Conservation (phyloP, 2,888 invertebrate genomes). For the Molanna angustata region DNA sequence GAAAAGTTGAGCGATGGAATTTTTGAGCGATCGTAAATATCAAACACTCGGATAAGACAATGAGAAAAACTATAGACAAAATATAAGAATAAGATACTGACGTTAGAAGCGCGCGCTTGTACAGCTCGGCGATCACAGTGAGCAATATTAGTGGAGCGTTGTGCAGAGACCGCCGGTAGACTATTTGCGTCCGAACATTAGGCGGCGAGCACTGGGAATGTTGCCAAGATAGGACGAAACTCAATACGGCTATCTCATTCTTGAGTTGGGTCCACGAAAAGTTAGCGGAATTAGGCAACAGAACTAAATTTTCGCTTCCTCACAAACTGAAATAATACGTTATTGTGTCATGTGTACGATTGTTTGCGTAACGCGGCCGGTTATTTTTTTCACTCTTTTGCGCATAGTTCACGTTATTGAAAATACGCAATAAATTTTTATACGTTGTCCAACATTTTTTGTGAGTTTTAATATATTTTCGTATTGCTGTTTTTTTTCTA, state of each 20-base stretch:
- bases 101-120: conserved; percentile 15
- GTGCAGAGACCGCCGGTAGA: conserved; percentile 35
- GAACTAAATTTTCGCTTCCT: conserved; percentile 4
- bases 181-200: conserved; percentile 55
- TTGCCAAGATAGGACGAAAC: conserved; percentile 41
- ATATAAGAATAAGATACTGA: conserved; percentile 8
- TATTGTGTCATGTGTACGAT: conserved; percentile 10
- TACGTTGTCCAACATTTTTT: too few relatives aligned
- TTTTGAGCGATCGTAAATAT: too few relatives aligned
- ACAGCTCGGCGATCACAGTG: conserved; percentile 24
- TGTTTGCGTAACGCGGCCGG: conserved; percentile 10
- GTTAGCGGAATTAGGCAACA: conserved; percentile 20
- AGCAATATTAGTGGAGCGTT: conserved; percentile 2
- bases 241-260: conserved; percentile 17
- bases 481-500: too few relatives aligned
- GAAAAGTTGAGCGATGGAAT: too few relatives aligned
- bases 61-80: too few relatives aligned
- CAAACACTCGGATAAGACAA: too few relatives aligned
- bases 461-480: too few relatives aligned
- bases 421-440: too few relatives aligned
- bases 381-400: too few relatives aligned
- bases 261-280: conserved; percentile 8
- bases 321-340: conserved; percentile 11
- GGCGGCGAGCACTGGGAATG: conserved; percentile 49
- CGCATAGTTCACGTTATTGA: too few relatives aligned